Evolutionary conservation across 1,140 invertebrate genomes (phyloP).

Genomic region (Habropoda laboriosa): DNA sequence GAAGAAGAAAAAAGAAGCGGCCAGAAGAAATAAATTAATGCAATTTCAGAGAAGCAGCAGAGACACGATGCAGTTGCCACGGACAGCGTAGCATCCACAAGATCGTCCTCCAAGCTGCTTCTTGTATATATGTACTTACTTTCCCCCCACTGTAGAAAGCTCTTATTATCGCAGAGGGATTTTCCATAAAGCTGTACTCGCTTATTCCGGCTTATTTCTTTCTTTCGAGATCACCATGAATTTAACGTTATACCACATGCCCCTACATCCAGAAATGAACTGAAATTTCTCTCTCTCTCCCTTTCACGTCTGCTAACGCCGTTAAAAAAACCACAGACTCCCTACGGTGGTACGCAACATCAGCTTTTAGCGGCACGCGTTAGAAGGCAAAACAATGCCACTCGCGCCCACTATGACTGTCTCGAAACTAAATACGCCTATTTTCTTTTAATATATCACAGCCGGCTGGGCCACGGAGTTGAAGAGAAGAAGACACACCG

Average conservation of each 20-base stretch:
- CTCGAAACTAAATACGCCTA: not conserved
- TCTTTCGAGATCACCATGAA: not conserved
- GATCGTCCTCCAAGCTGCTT: not conserved
- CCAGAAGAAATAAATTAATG: slow-evolving; percentile 4
- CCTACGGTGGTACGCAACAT: not conserved
- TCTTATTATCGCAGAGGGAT: not conserved
- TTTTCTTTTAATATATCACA: slow-evolving; percentile 33
- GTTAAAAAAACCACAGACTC: not conserved
- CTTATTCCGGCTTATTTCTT: slow-evolving; percentile 19
- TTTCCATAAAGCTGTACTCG: not conserved
- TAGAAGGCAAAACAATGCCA: slow-evolving; percentile 1
- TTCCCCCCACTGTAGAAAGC: slow-evolving; percentile 5
- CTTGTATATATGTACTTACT: not conserved
- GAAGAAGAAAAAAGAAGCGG: not conserved
- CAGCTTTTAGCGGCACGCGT: not conserved
- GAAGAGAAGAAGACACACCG: slow-evolving; percentile 14
- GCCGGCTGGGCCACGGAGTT: not conserved
- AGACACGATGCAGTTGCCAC: not conserved
- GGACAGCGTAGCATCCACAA: not conserved
- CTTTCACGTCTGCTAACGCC: not conserved
- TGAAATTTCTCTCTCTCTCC: not conserved
- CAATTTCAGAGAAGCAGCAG: not conserved
- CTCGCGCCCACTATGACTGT: not conserved
- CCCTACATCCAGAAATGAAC: not conserved
- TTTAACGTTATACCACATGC: not conserved